Evolutionary conservation across 1,140 invertebrate genomes (phyloP).

Genomic region (Atta texana): DNA sequence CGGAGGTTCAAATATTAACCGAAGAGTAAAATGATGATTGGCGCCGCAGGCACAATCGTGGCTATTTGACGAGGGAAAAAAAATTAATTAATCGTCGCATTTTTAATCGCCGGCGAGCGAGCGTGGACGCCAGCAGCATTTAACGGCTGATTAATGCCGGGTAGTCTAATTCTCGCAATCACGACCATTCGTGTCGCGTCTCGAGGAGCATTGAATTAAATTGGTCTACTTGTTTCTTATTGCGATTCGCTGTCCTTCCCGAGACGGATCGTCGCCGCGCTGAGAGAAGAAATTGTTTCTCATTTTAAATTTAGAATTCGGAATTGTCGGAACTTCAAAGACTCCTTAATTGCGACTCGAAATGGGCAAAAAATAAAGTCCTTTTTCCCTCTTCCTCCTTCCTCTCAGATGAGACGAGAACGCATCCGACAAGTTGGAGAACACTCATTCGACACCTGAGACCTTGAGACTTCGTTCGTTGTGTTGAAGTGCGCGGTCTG

Average conservation of each 20-base stretch:
- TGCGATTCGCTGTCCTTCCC: conserved; percentile 32
- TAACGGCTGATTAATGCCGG: conserved; percentile 53
- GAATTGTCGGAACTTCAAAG: conserved; percentile 44
- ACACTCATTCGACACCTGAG: conserved; percentile 49
- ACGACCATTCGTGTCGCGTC: conserved; percentile 43
- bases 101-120: conserved; percentile 3
- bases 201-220: conserved; percentile 52
- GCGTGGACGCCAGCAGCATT: conserved; percentile 2
- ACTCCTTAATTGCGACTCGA: conserved; percentile 41
- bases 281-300: conserved; percentile 43
- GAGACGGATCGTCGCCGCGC: conserved; percentile 16
- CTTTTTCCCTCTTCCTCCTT: too few species aligned
- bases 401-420: neutral
- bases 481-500: neutral
- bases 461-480: conserved; percentile 16
- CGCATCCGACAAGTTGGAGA: conserved; percentile 20
- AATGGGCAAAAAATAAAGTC: conserved; percentile 39
- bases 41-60: conserved; percentile 14
- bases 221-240: conserved; percentile 61
- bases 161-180: conserved; percentile 48
- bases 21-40: conserved; percentile 34
- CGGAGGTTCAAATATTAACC: conserved; percentile 53
- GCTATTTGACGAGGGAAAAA: neutral
- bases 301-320: conserved; percentile 56
- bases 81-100: conserved; percentile 42